A percentile compares a stretch with the other conserved stretches of the same genome.
Conservation (phyloP, 1,140 invertebrate genomes). For the Onthophagus taurus region DNA sequence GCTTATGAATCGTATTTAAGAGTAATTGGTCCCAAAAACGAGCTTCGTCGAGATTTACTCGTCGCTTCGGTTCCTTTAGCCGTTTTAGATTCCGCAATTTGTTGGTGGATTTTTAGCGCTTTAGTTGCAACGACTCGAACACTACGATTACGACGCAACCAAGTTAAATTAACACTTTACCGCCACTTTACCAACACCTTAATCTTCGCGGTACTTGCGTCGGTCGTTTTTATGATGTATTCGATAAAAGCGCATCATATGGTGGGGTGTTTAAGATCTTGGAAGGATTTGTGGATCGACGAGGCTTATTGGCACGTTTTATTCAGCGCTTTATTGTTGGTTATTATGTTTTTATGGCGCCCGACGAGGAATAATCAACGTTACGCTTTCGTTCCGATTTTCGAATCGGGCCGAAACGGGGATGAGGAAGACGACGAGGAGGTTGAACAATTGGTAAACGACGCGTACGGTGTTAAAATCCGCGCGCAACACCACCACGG, state of each 20-base stretch:
- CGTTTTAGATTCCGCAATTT: slow-evolving; percentile 60
- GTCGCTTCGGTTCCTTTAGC: slow-evolving; percentile 66
- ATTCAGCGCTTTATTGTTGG: slow-evolving; percentile 76
- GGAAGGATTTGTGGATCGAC: slow-evolving; percentile 87
- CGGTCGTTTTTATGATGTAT: slow-evolving; percentile 87
- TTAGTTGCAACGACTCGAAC: slow-evolving; percentile 83
- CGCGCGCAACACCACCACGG: slow-evolving; percentile 44
- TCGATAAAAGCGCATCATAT: slow-evolving; percentile 57
- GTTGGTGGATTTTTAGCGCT: slow-evolving; percentile 83
- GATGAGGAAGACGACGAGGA: slow-evolving; percentile 80
- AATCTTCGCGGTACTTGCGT: slow-evolving; percentile 80
- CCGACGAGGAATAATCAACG: slow-evolving; percentile 92
- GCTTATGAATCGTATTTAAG: slow-evolving; percentile 73
- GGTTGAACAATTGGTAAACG: slow-evolving; percentile 73
- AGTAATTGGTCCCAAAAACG: slow-evolving; percentile 57
- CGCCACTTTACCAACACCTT: slow-evolving; percentile 89
- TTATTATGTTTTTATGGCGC: slow-evolving; percentile 91
- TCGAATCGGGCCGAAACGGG: slow-evolving; percentile 80
- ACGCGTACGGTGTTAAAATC: slow-evolving; percentile 77
- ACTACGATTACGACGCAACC: slow-evolving; percentile 70
- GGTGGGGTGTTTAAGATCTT: slow-evolving; percentile 45
- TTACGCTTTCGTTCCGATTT: slow-evolving; percentile 85
- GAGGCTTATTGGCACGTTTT: slow-evolving; percentile 91
- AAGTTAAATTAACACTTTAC: slow-evolving; percentile 84
- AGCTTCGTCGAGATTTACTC: slow-evolving; percentile 54